These are phyloP conservation scores for Actinernus sp. DNA, from an alignment of 92 coral and sea anemone genomes.

Conservation along the genomic window DNA sequence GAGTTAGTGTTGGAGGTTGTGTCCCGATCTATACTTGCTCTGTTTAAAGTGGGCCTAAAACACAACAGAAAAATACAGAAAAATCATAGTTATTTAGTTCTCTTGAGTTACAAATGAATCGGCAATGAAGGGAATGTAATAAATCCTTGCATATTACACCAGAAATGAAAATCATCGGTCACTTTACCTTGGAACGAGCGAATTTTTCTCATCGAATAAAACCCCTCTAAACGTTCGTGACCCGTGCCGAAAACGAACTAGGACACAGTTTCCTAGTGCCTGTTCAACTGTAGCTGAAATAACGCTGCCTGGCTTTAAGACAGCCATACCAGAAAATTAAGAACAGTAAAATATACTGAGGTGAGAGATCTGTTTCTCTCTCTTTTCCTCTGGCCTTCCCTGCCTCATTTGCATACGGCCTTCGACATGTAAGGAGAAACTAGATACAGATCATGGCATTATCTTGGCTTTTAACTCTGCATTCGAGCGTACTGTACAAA, in stretches of 20 bases:
- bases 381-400: conserved; percentile 17
- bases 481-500: too few relatives aligned
- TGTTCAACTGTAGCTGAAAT: conserved; percentile 94
- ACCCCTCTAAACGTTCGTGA: conserved; percentile 91
- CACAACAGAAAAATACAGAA: conserved; percentile 1
- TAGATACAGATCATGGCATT: conserved; percentile 19
- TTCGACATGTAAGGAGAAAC: conserved; percentile 52
- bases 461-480: not conserved
- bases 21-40: conserved; percentile 14
- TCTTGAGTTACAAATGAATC: too few relatives aligned
- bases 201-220: conserved; percentile 93
- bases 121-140: too few relatives aligned
- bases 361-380: conserved; percentile 12
- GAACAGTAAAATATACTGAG: conserved; percentile 10
- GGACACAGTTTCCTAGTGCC: conserved; percentile 88
- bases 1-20: conserved; percentile 18
- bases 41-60: conserved; percentile 14
- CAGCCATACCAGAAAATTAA: conserved; percentile 59
- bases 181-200: conserved; percentile 87
- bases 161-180: too few relatives aligned
- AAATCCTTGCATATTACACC: too few relatives aligned
- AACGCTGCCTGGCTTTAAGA: conserved; percentile 80
- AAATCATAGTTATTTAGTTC: too few relatives aligned
- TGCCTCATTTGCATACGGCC: conserved; percentile 85
- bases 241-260: conserved; percentile 76